These are phyloP conservation scores for Pseudomyrmex gracilis DNA, from an alignment of 1,140 invertebrate genomes.

Conservation along the genomic window DNA sequence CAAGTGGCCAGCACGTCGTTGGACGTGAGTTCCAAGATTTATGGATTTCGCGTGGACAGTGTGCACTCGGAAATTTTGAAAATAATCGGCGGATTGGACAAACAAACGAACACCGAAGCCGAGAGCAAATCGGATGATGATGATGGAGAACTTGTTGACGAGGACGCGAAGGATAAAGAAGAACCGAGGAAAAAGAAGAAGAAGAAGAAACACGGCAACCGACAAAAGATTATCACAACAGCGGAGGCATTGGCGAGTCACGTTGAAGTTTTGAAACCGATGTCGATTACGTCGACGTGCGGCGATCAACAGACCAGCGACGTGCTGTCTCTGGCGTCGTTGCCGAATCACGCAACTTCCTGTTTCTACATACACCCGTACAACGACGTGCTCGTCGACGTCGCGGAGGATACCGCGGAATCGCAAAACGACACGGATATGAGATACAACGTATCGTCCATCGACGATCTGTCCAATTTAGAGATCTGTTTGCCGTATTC, in stretches of 20 bases:
- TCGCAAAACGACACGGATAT: neutral
- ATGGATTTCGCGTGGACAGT: conserved; percentile 92
- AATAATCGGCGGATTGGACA: conserved; percentile 89
- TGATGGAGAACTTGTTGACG: conserved; percentile 60
- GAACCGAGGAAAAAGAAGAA: conserved; percentile 76
- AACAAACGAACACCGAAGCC: conserved; percentile 85
- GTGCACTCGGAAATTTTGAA: conserved; percentile 92
- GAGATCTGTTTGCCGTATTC: conserved; percentile 69
- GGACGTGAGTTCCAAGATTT: conserved; percentile 94
- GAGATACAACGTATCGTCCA: neutral
- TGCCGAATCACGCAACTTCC: conserved; percentile 76
- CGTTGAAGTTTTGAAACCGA: conserved; percentile 78
- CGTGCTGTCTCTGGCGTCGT: conserved; percentile 76
- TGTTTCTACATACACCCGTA: conserved; percentile 71
- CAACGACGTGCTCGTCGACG: conserved; percentile 74
- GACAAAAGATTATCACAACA: conserved; percentile 77
- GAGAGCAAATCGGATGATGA: conserved; percentile 75
- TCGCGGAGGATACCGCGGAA: conserved; percentile 2
- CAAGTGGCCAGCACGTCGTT: conserved; percentile 92
- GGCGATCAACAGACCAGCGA: conserved; percentile 81
- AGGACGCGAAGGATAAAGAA: conserved; percentile 44
- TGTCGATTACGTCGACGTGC: conserved; percentile 69
- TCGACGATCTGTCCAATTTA: conserved; percentile 58
- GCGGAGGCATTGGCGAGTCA: conserved; percentile 83
- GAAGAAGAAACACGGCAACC: conserved; percentile 77